These are phyloP conservation scores for Neoaliturus tenellus DNA, from an alignment of 2,888 invertebrate genomes.

Conservation along the genomic window DNA sequence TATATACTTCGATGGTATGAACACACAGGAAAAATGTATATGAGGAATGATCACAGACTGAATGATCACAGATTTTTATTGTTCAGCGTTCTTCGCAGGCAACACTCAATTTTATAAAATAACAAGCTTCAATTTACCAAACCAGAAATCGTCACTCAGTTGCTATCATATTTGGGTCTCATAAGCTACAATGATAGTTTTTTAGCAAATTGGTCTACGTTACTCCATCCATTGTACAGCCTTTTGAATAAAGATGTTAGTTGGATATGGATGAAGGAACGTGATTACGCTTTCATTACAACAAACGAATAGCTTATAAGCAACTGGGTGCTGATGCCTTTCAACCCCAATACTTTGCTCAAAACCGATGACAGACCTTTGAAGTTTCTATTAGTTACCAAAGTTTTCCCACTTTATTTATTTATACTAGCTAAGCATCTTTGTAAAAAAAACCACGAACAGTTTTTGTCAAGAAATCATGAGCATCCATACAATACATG, in stretches of 20 bases:
- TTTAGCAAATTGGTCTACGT: not conserved
- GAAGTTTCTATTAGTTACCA: slow-evolving; percentile 67
- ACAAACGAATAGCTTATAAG: not conserved
- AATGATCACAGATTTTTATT: too few species aligned
- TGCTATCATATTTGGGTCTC: not conserved
- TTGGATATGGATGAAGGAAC: not conserved
- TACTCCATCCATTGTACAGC: not conserved
- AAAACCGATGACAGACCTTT: slow-evolving; percentile 70
- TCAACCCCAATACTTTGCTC: slow-evolving; percentile 68
- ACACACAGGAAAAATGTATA: too few species aligned
- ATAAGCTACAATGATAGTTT: not conserved
- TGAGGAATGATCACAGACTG: too few species aligned
- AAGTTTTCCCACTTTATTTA: slow-evolving; percentile 29
- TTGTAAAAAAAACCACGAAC: too few species aligned
- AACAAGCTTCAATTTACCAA: too few species aligned
- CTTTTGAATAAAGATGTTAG: not conserved
- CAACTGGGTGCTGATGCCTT: slow-evolving; percentile 16
- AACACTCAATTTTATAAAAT: too few species aligned
- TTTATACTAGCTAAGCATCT: too few species aligned
- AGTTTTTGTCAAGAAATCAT: too few species aligned
- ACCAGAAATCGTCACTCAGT: not conserved
- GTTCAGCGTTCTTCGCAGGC: too few species aligned
- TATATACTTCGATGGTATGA: too few species aligned
- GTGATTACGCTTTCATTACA: not conserved
- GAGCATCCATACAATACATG: too few species aligned